phyloP scores from a whole-genome alignment of 2,113 vertebrate species.

The Plecotus auritus region DNA sequence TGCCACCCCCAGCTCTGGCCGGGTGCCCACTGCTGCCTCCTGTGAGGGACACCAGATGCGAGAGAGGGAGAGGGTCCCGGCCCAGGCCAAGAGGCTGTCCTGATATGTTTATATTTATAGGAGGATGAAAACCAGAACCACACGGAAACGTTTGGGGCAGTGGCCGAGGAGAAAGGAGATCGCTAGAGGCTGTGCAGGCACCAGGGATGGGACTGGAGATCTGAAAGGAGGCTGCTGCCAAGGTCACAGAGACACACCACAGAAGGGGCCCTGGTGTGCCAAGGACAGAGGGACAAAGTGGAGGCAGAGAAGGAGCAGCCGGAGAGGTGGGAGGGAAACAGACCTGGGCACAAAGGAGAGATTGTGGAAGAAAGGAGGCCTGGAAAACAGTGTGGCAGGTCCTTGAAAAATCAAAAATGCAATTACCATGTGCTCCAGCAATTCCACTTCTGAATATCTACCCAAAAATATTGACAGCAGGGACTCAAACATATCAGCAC shows the following conservation, averaged over 20 bases:
- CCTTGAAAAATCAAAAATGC: not conserved
- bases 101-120: constrained; percentile 32
- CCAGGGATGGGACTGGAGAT: not conserved
- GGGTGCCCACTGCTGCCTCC: constrained; percentile 18
- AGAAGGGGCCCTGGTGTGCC: not conserved
- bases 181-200: not conserved
- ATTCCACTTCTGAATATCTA: not conserved
- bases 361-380: not conserved
- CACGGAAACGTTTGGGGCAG: not conserved
- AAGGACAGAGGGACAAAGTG: no score
- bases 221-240: fast-evolving
- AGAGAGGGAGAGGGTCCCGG: not conserved
- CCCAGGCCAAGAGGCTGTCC: constrained; percentile 31
- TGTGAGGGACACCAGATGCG: constrained; percentile 49
- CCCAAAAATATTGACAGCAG: not conserved
- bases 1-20: not conserved
- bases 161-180: not conserved
- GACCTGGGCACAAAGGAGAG: not conserved
- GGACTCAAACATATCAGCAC: fast-evolving
- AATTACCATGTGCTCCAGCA: not conserved
- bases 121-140: constrained; percentile 51
- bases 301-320: not conserved
- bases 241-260: not conserved
- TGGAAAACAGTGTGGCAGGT: fast-evolving
- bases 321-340: no score